Conservation (phyloP, 2,797 vertebrate genomes). For the Lateolabrax maculatus region DNA sequence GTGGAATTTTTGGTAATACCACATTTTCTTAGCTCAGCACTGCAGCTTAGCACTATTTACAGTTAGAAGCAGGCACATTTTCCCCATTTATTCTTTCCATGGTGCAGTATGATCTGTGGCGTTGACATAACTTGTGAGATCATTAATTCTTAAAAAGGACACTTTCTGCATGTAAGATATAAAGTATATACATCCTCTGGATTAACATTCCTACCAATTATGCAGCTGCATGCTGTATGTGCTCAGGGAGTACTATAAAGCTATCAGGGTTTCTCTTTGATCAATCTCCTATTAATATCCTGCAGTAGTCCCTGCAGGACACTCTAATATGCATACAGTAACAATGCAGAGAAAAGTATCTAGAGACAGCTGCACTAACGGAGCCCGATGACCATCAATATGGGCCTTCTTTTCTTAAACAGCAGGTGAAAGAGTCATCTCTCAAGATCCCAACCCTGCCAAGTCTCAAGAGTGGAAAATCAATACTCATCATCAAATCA, state of each 20-base stretch:
- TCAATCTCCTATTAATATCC: constrained; percentile 73
- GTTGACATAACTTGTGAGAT: constrained; percentile 9
- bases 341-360: constrained; percentile 54
- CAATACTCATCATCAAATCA: constrained; percentile 65
- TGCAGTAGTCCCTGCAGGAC: constrained; percentile 60
- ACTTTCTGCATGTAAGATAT: constrained; percentile 17
- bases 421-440: constrained; percentile 38
- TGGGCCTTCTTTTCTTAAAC: constrained; percentile 26
- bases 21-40: neutral
- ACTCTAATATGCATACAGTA: constrained; percentile 54
- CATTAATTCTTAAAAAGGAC: constrained; percentile 2
- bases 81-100: neutral
- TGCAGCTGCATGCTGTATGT: constrained; percentile 26
- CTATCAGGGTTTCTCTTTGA: constrained; percentile 65
- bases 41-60: too few relatives aligned
- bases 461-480: constrained; percentile 53
- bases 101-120: neutral
- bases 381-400: constrained; percentile 30
- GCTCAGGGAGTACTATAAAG: constrained; percentile 41
- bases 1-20: neutral
- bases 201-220: constrained; percentile 47
- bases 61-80: neutral
- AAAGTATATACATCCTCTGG: constrained; percentile 10
- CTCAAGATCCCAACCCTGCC: constrained; percentile 42
- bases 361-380: constrained; percentile 45